Base-by-base conservation (phyloP, 1,140 invertebrate species). In the Acromyrmex echinatior region DNA sequence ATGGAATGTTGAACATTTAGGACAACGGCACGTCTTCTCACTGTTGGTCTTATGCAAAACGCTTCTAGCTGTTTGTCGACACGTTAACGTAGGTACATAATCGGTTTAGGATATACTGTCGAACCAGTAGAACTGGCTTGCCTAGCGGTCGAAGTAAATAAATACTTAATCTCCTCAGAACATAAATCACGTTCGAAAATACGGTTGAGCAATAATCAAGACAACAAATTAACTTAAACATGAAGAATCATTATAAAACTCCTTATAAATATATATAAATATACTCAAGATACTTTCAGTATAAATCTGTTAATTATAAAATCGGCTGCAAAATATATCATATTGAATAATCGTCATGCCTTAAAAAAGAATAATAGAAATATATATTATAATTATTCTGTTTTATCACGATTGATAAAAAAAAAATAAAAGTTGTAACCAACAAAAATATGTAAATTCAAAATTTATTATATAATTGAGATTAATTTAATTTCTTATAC, bases 1-100 rank as follows among this genome's bases (percentile, higher is more conserved):
- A 21, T 35, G 25, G 12, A 31, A 28, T 76, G 28, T 74, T 74
- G 73, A 14, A 84, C 56, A 76, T 76, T 76, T 76, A 62, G 56
- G 12, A 25, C 66, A 51, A 28, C 25, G 25, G 18, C 39, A 74
- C 68, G 25, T 84, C 39, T 63, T 63, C 45, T 76, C 80, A 25
- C 14, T 74, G 39, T 49, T 74, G 25, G 39, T 84, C 39, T 84
- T 84, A 63, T 62, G 56, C 70, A 84, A 84, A 84, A 84, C 25
- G 56, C 56, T 84, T 10, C 39, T 51, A 45, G 56, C 56, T 84
- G n/a, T 84, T 63, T 84, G 18, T 28, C 45, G 14, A 84, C 68
- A 76, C 25, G 58, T 62, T 84, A 63, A 73, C 39, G 7, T 84
- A 76, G 28, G 28, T 84, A 63, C 80, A 63, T 62, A 74, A 82